Conservation (phyloP, 2,797 vertebrate genomes). For the Anguilla anguilla region DNA sequence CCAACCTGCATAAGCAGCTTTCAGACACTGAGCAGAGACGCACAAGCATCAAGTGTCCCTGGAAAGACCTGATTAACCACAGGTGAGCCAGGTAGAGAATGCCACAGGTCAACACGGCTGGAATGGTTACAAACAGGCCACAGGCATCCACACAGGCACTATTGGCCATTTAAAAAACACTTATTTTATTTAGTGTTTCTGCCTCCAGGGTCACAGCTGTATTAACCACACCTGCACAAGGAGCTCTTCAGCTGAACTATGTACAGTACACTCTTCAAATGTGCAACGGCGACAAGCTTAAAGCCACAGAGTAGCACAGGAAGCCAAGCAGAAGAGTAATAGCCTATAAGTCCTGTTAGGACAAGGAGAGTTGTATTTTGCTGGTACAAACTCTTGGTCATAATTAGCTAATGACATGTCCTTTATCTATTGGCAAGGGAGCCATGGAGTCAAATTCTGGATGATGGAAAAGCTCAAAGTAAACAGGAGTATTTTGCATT, state of each 20-base stretch:
- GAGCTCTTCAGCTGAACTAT: neutral
- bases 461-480: neutral
- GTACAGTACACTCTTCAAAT: neutral
- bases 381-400: neutral
- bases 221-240: neutral
- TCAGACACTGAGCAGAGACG: neutral
- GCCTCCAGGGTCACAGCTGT: neutral
- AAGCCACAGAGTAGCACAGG: neutral
- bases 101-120: neutral
- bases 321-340: neutral
- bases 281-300: neutral
- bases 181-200: neutral
- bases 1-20: conserved; percentile 4
- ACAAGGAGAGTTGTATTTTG: neutral
- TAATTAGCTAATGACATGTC: neutral
- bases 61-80: neutral
- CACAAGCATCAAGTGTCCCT: neutral
- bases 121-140: neutral
- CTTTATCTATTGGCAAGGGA: neutral
- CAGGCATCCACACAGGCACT: neutral
- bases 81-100: neutral
- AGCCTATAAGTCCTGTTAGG: neutral
- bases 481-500: neutral
- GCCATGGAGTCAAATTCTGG: neutral
- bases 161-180: neutral